Percentiles rank a stretch among this genome's conserved stretches.
Evolutionary conservation across 2,797 vertebrate species (phyloP).

Genomic region (Rhinoraja longicauda): DNA sequence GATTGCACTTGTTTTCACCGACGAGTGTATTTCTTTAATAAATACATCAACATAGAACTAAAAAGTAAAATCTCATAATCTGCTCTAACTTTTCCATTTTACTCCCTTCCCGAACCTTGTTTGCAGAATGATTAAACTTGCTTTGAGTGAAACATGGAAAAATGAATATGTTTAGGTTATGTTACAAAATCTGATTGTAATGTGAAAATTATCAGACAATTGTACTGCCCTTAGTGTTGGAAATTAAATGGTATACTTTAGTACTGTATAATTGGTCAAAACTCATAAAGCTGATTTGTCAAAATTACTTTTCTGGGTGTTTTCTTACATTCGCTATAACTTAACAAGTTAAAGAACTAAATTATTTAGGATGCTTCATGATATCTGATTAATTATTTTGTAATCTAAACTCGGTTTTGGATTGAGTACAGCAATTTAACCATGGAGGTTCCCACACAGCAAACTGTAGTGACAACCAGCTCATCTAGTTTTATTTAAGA

Average conservation of each 20-base stretch:
- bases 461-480: not conserved
- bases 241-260: not conserved
- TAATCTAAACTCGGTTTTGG: not conserved
- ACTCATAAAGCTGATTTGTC: not conserved
- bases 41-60: not conserved
- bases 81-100: not conserved
- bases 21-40: not conserved
- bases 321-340: not conserved
- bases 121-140: not conserved
- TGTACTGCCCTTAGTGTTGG: not conserved
- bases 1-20: not conserved
- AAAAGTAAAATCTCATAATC: not conserved
- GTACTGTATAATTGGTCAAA: not conserved
- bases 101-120: too few species aligned
- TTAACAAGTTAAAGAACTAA: not conserved
- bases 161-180: not conserved
- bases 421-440: not conserved
- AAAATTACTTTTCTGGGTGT: not conserved
- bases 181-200: not conserved
- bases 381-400: not conserved
- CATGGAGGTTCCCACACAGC: not conserved
- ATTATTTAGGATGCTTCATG: not conserved
- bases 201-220: conserved; percentile 2
- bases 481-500: not conserved
- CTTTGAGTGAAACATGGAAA: not conserved